Conservation (phyloP, 1,140 invertebrate genomes). For the Anagrus nilaparvatae region DNA sequence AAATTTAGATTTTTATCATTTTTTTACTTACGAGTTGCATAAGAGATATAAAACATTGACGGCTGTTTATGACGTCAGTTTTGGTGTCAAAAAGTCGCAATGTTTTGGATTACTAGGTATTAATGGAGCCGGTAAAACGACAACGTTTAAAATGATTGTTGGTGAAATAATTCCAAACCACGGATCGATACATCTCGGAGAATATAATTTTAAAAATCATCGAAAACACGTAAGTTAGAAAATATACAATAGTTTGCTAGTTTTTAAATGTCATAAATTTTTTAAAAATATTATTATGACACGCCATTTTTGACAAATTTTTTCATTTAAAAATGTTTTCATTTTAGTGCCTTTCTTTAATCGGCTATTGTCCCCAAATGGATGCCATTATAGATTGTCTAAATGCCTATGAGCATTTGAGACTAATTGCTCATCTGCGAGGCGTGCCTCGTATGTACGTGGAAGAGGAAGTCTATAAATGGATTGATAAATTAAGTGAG, state of each 20-base stretch:
- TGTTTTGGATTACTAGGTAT: conserved; percentile 85
- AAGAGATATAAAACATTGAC: conserved; percentile 59
- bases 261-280: too few relatives aligned
- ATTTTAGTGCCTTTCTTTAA: conserved; percentile 40
- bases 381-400: conserved; percentile 60
- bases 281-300: not conserved
- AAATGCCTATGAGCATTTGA: conserved; percentile 58
- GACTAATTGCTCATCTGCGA: conserved; percentile 54
- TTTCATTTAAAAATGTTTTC: too few relatives aligned
- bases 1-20: conserved; percentile 28
- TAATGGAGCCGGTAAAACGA: conserved; percentile 80
- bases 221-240: conserved; percentile 39
- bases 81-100: conserved; percentile 53
- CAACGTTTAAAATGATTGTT: conserved; percentile 82
- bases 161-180: conserved; percentile 59
- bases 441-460: conserved; percentile 47
- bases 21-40: conserved; percentile 42
- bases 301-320: too few relatives aligned
- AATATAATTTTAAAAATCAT: conserved; percentile 34
- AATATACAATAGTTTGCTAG: too few relatives aligned
- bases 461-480: conserved; percentile 40
- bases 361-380: conserved; percentile 63
- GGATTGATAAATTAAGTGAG: conserved; percentile 40
- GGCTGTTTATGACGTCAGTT: conserved; percentile 63
- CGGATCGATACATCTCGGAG: conserved; percentile 44